Conservation (phyloP, 1,140 invertebrate genomes). For the Melitaea cinxia region DNA sequence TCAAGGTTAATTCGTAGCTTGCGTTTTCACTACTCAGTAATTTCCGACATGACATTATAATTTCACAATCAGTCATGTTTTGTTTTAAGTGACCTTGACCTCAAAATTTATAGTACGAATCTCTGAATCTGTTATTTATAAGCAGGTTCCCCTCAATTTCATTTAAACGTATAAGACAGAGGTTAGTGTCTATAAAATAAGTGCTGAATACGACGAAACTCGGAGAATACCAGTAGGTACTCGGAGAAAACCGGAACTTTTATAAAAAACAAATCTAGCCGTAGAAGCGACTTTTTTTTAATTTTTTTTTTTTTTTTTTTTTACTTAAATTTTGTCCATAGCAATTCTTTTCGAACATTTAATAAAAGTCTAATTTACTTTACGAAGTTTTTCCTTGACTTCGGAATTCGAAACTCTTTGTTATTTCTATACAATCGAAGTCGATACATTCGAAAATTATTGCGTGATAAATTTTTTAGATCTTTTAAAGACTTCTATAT, state of each 20-base stretch:
- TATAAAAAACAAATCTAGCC: neutral
- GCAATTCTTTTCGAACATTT: conserved; percentile 33
- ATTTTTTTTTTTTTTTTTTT: conserved; percentile 5
- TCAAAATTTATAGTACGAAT: conserved; percentile 7
- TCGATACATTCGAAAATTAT: neutral
- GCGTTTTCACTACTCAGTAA: conserved; percentile 25
- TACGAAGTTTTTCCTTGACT: conserved; percentile 24
- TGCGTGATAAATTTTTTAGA: conserved; percentile 2
- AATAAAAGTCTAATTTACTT: conserved; percentile 30
- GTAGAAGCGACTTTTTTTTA: neutral
- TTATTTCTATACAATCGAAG: conserved; percentile 22
- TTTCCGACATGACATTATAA: conserved; percentile 38
- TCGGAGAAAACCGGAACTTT: neutral
- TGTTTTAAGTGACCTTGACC: conserved; percentile 33
- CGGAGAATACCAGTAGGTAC: neutral
- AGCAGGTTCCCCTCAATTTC: neutral
- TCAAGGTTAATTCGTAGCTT: conserved; percentile 21
- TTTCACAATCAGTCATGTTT: conserved; percentile 18
- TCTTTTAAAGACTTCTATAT: neutral
- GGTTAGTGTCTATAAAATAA: neutral
- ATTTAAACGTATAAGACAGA: neutral
- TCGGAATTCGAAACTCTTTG: conserved; percentile 25
- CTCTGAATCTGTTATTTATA: neutral
- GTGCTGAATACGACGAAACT: neutral
- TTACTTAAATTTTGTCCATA: conserved; percentile 17